Conservation (phyloP, 2,113 vertebrate genomes). For the Heterocephalus glaber region DNA sequence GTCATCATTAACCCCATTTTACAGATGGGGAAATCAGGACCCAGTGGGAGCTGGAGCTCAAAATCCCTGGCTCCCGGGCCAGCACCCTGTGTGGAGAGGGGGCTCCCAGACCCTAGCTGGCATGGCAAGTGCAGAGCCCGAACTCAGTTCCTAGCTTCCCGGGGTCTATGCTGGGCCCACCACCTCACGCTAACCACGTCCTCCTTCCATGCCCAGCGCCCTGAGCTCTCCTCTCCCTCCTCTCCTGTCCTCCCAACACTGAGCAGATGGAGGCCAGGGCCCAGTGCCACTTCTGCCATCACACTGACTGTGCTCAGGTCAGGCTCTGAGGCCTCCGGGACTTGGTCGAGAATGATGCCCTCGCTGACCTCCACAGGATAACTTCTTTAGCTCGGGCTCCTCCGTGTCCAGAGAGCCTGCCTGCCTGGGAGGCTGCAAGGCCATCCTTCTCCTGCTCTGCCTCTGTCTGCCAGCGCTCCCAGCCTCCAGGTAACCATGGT, state of each 20-base stretch:
- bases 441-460: conserved; percentile 61
- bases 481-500: conserved; percentile 77
- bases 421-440: neutral
- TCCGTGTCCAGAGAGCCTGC: neutral
- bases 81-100: neutral
- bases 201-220: neutral
- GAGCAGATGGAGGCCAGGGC: neutral
- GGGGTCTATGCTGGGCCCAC: neutral
- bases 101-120: neutral
- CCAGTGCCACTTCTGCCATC: neutral
- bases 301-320: neutral
- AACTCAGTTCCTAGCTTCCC: neutral
- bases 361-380: neutral
- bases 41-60: neutral
- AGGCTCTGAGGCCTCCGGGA: rapidly evolving
- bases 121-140: neutral
- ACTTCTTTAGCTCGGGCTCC: neutral
- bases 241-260: neutral
- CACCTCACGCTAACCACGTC: neutral
- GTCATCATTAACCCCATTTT: conserved; percentile 57
- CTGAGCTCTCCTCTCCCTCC: neutral
- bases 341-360: rapidly evolving
- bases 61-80: neutral
- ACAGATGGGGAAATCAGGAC: conserved; percentile 35
- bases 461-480: conserved; percentile 62